Base-by-base conservation (phyloP, 2,797 vertebrate genomes). In the Acanthurus leucopareius region DNA sequence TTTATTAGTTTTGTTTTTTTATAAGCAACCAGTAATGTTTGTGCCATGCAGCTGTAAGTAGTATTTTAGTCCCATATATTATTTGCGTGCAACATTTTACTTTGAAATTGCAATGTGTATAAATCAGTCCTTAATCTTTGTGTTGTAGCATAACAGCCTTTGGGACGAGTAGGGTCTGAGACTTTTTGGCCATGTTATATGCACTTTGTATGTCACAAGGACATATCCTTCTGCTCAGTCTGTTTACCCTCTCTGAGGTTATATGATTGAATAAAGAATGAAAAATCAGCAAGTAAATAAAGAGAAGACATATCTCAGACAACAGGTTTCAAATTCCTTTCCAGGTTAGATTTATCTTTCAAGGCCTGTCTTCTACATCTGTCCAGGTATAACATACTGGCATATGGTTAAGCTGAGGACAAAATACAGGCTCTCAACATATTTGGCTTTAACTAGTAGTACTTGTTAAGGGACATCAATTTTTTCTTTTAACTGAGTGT, bases 241-340 rank as follows among this genome's bases (percentile, higher is more conserved):
- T 28, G 59, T 63, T 70, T 76, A 44, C 52, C 67, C 28, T 45
- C 48, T 73, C 25, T 49, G 57, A 25, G 19, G 22, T 19, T 54
- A 3, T 72, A 63, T 57, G 67, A 69, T 66, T 60, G 68, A 73
- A 69, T 68, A 45, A 71, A 7, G 49, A 64, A 69, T 44, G 69
- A n/a, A 71, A 69, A 60, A 61, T 28, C 57, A 69, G 28, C 5
- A 5, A 28, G 19, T 17, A 25, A 47, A 25, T 10, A 62, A 2
- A 45, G 40, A 52, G 5, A n/a, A n/a, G 44, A 48, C 32, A 77
- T 76, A 54, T 79, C 83, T 69, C 77, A 80, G 59, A 79, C 69
- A 75, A 76, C 67, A 10, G 44, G 32, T 77, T 83, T 82, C 76
- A 80, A 72, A 67, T 85, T 77, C 63, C 48, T 76, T 84, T 78